These are phyloP conservation scores for Mya arenaria DNA, from an alignment of 1,140 invertebrate genomes.

Conservation along the genomic window DNA sequence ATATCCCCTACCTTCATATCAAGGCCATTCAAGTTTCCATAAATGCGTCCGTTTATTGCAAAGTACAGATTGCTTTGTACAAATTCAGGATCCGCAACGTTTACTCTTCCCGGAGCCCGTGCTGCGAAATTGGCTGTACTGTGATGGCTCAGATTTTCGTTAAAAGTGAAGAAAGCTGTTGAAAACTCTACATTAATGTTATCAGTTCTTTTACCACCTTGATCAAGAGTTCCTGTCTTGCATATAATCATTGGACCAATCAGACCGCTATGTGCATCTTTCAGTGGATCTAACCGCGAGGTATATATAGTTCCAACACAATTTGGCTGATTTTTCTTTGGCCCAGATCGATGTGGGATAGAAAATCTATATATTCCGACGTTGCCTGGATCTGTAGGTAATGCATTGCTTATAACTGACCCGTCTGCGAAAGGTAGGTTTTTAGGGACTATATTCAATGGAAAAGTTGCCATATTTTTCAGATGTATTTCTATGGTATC, in stretches of 20 bases:
- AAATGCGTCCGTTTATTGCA: slow-evolving; percentile 71
- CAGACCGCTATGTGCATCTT: slow-evolving; percentile 69
- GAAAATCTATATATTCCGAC: slow-evolving; percentile 64
- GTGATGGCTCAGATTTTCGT: slow-evolving; percentile 75
- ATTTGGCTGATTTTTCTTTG: slow-evolving; percentile 66
- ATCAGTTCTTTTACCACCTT: slow-evolving; percentile 36
- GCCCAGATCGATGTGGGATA: slow-evolving; percentile 66
- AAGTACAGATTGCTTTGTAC: slow-evolving; percentile 66
- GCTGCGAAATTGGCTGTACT: slow-evolving; percentile 65
- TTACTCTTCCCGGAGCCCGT: slow-evolving; percentile 54
- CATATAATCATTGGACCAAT: slow-evolving; percentile 74
- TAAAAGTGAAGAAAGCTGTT: slow-evolving; percentile 65
- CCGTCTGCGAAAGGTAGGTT: slow-evolving; percentile 51
- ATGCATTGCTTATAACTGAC: neutral
- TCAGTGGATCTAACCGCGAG: slow-evolving; percentile 67
- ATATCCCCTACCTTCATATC: slow-evolving; percentile 60
- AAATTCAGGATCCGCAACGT: slow-evolving; percentile 41
- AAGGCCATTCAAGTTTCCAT: slow-evolving; percentile 65
- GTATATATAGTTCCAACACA: slow-evolving; percentile 72
- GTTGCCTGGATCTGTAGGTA: slow-evolving; percentile 33
- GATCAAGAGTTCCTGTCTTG: slow-evolving; percentile 55
- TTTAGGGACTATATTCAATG: slow-evolving; percentile 63
- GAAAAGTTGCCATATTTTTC: slow-evolving; percentile 52
- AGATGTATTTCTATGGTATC: slow-evolving; percentile 62
- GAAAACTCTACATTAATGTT: slow-evolving; percentile 70